These are phyloP conservation scores for Cantharis flavilabris DNA, from an alignment of 2,888 invertebrate genomes.

Conservation along the genomic window DNA sequence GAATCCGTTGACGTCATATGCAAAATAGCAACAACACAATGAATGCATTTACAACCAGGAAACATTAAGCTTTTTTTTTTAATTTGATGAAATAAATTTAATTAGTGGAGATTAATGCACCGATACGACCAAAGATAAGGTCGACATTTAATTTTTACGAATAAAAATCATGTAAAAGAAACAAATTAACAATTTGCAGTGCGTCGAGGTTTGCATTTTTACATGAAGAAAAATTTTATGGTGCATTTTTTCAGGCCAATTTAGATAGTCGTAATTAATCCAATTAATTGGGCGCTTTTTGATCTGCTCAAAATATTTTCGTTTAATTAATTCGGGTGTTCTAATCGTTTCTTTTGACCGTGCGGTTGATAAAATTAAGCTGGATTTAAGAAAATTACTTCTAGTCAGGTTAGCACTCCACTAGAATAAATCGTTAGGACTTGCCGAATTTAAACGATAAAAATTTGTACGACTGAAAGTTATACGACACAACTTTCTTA, in stretches of 20 bases:
- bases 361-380: no score
- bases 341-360: no score
- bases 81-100: slow-evolving; percentile 22
- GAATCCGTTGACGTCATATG: neutral
- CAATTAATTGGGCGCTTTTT: neutral
- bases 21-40: neutral
- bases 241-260: neutral
- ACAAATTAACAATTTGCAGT: neutral
- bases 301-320: neutral
- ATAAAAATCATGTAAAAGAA: neutral
- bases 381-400: no score
- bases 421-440: no score
- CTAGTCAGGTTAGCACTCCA: no score
- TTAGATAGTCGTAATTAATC: neutral
- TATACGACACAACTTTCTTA: no score
- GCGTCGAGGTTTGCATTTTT: neutral
- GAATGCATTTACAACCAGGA: slow-evolving; percentile 21
- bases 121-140: slow-evolving; percentile 11
- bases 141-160: slow-evolving; percentile 19
- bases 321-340: neutral
- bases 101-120: slow-evolving; percentile 23
- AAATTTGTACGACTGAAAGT: no score
- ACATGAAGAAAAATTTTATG: neutral
- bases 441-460: no score
- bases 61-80: slow-evolving; percentile 20